phyloP scores from a whole-genome alignment of 1,140 invertebrate species.

The Lethocerus indicus region DNA sequence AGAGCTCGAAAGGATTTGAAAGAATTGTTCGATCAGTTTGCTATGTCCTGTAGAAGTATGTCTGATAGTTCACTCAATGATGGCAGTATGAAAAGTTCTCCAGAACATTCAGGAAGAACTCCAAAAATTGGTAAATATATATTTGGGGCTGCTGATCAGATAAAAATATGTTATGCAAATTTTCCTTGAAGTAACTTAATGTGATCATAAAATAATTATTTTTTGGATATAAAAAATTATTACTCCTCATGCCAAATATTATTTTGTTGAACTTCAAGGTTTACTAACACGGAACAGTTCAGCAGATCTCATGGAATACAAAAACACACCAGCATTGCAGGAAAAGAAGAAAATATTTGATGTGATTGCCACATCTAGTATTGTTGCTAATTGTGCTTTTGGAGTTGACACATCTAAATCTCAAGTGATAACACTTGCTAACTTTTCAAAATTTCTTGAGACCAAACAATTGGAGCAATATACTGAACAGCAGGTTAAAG shows the following conservation, averaged over 20 bases:
- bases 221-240: not conserved
- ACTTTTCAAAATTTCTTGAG: conserved; percentile 70
- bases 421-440: conserved; percentile 62
- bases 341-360: conserved; percentile 73
- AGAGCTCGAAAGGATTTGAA: conserved; percentile 77
- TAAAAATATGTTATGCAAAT: no score
- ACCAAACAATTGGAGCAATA: conserved; percentile 68
- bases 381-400: conserved; percentile 61
- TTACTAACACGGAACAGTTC: conserved; percentile 57
- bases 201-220: no score
- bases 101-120: conserved; percentile 30
- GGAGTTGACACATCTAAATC: conserved; percentile 73
- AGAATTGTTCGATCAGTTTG: conserved; percentile 76
- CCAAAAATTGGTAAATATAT: conserved; percentile 39
- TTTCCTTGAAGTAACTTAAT: no score
- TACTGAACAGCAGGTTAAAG: conserved; percentile 58
- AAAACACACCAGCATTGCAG: conserved; percentile 29
- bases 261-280: no score
- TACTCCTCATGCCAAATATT: no score
- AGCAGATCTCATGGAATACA: conserved; percentile 46
- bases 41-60: conserved; percentile 46
- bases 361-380: conserved; percentile 66
- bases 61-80: conserved; percentile 32
- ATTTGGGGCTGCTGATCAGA: not conserved
- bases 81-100: conserved; percentile 27